These are phyloP conservation scores for Phengaris arion DNA, from an alignment of 2,888 invertebrate species.

Conservation along the genomic window DNA sequence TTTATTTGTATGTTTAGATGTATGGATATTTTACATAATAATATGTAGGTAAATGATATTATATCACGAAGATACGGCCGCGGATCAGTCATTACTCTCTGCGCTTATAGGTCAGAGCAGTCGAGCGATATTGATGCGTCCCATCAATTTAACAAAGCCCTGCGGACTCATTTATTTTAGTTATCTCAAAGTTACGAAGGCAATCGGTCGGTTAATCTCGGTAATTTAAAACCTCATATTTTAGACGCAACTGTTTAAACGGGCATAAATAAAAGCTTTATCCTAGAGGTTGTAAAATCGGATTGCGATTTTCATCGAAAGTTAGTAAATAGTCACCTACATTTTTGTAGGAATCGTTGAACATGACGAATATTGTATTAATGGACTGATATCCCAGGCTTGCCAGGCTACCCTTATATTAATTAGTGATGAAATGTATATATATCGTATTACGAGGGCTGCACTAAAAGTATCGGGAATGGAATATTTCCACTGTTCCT, in stretches of 20 bases:
- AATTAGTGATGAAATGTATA: too few relatives aligned
- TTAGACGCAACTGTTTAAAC: conserved; percentile 11
- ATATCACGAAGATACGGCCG: neutral
- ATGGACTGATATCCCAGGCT: too few relatives aligned
- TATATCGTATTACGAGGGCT: too few relatives aligned
- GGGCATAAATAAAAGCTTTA: conserved; percentile 14
- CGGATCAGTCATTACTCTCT: neutral
- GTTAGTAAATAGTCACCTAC: neutral
- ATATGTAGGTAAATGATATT: neutral
- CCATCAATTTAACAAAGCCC: conserved; percentile 24
- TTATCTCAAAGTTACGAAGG: conserved; percentile 24
- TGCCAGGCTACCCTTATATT: too few relatives aligned
- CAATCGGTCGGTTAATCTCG: conserved; percentile 27
- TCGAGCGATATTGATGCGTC: conserved; percentile 21
- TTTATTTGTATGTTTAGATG: too few relatives aligned
- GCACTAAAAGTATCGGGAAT: too few relatives aligned
- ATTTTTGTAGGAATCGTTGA: neutral
- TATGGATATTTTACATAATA: too few relatives aligned
- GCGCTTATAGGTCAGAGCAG: conserved; percentile 18
- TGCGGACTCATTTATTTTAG: conserved; percentile 26
- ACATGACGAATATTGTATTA: too few relatives aligned
- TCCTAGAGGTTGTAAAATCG: conserved; percentile 8
- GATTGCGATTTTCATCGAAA: neutral
- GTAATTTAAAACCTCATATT: conserved; percentile 16
- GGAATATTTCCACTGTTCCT: too few relatives aligned